Evolutionary conservation across 2,797 vertebrate species (phyloP), one percentile per base, ranked within the genome.

Genomic region (Pipistrellus pygmaeus): DNA sequence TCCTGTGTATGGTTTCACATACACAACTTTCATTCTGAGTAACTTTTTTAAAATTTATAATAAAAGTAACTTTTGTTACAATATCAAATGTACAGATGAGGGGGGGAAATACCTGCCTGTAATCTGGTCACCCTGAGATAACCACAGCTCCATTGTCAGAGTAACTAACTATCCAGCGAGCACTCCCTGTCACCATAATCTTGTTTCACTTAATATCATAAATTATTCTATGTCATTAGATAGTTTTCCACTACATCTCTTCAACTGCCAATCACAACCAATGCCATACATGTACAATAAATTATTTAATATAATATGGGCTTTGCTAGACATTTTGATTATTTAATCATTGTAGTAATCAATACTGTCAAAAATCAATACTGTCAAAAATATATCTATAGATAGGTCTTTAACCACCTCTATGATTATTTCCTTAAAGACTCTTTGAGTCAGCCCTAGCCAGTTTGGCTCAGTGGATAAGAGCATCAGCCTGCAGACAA

Each of bases 341-440:
- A 38, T 73, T 94, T 88, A 57, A 66, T 51, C 46, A 53, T 53
- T 6, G 88, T 71, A 92, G 91, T 62, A 84, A 81, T 62, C 48
- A 87, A 86, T 85, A 68, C 14, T 75, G 23, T 46, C 73, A 85
- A 53, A 85, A 88, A 68, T n/a, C n/a, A n/a, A n/a, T n/a, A n/a
- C n/a, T n/a, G 23, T 46, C 73, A 85, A 53, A 85, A 89, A 68
- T n/a, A 83, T 48, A 35, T 13, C 32, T 85, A 14, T 21, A 46
- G 46, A 51, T 94, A 75, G 32, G 78, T 85, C n/a, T 90, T 82
- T 90, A 95, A 86, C 71, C 57, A 84, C 32, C 92, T 86, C n/a
- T 46, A 46, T 32, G 71, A 82, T 75, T 71, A 51, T 88, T 95
- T 89, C 75, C 88, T 91, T 68, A 85, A 89, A 84, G 27, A 51